Base-by-base conservation (phyloP, 2,888 invertebrate genomes). In the Agrochola litura region DNA sequence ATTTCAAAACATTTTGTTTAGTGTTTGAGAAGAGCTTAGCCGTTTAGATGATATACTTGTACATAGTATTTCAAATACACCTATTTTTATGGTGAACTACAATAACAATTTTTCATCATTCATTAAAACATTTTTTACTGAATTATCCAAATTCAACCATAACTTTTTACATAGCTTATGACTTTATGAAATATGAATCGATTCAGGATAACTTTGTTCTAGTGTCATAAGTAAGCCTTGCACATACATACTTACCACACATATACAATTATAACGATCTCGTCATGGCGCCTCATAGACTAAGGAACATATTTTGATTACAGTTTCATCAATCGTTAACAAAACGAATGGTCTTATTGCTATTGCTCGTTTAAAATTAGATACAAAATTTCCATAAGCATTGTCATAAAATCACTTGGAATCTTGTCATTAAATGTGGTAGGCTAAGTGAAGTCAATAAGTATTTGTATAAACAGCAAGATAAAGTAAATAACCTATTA, bases 221-320 rank as follows among this genome's bases (percentile, higher is more conserved):
- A 30, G 9, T 37, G 9, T 10, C 8, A 37, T 9, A 14, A 43
- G 8, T 30, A 43, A 58, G 19, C 37, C n/a, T 43, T 30, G 9
- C 30, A 25, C 25, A 52, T 61, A 30, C 41, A 41, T n/a, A 41
- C 25, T 43, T 30, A 79, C 49, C 12, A 22, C 6, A 9, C 12
- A 6, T 46, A 22, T 19, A 73, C 60, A 54, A 68, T 61, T 22
- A 81, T 81, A 73, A 54, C 37, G 74, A 25, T 41, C 74, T n/a
- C 30, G 22, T 37, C 82, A 46, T 78, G 78, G 76, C 77, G 82
- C 61, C 66, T 63, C 61, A 77, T 82, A 58, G 67, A 41, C 77
- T 30, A 12, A 49, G 49, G 37, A 67, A 77, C 25, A 63, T 67
- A 63, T 63, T 63, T 83, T 77, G 61, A 83, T 77, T 9, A 43